These are phyloP conservation scores for Drosophila repletoides DNA, from an alignment of 1,140 invertebrate genomes.

Conservation along the genomic window DNA sequence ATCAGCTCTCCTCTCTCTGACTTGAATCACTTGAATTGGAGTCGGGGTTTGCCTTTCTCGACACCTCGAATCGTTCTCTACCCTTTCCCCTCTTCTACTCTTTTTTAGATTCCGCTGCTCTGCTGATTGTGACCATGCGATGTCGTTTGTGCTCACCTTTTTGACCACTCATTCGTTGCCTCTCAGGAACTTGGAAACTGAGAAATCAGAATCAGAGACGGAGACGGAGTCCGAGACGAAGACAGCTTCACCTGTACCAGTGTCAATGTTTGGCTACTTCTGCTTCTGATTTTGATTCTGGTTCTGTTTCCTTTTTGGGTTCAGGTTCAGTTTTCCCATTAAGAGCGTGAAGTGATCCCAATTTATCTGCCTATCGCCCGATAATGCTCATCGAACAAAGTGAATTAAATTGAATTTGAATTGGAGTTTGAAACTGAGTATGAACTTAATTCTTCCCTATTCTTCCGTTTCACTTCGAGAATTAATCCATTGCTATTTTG, in stretches of 20 bases:
- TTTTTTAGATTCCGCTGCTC: constrained; percentile 31
- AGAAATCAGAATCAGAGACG: background rate
- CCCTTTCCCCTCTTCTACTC: constrained; percentile 6
- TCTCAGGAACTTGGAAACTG: constrained; percentile 29
- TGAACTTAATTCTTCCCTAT: background rate
- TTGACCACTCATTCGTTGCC: constrained; percentile 70
- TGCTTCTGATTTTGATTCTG: too few species aligned
- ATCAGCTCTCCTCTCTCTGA: constrained; percentile 22
- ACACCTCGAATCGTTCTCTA: constrained; percentile 27
- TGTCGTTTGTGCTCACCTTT: constrained; percentile 80
- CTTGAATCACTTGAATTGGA: background rate
- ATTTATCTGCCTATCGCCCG: constrained; percentile 81
- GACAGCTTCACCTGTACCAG: constrained; percentile 22
- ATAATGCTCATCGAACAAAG: constrained; percentile 82
- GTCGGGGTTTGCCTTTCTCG: constrained; percentile 21
- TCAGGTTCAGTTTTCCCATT: constrained; percentile 58
- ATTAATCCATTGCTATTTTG: background rate
- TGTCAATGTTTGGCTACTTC: constrained; percentile 47
- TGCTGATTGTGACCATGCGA: constrained; percentile 77
- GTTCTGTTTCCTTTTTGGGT: constrained; percentile 12
- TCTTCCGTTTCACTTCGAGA: background rate
- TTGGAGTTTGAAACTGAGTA: constrained; percentile 2
- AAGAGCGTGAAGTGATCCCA: constrained; percentile 82
- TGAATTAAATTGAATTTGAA: constrained; percentile 81
- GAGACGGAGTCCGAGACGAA: background rate